Evolutionary conservation across 2,113 vertebrate genomes (phyloP).

Genomic region (Probosciger aterrimus): DNA sequence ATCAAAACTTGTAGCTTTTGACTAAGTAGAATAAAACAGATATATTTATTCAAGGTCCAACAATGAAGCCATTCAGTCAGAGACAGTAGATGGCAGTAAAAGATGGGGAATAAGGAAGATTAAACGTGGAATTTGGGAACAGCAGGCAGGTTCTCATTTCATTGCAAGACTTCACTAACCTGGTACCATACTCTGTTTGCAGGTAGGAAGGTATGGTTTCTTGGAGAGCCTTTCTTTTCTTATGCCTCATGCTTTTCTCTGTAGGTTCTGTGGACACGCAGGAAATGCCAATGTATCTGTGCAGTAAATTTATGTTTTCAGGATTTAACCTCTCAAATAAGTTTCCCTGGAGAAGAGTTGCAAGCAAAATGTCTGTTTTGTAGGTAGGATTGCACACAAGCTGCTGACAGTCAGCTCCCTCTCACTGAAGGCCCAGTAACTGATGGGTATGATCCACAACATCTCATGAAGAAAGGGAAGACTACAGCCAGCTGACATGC

Average conservation of each 20-base stretch:
- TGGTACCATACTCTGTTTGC: background rate
- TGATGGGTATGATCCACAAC: background rate
- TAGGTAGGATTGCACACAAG: background rate
- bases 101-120: background rate
- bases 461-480: background rate
- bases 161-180: background rate
- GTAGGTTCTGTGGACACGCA: background rate
- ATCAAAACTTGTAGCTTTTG: background rate
- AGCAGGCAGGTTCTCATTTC: background rate
- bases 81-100: constrained; percentile 16
- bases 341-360: background rate
- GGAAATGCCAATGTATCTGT: accelerated
- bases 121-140: background rate
- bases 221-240: background rate
- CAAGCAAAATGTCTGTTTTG: background rate
- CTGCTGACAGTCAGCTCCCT: background rate
- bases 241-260: background rate
- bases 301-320: background rate
- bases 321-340: background rate
- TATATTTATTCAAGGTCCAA: background rate
- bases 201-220: background rate
- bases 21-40: background rate
- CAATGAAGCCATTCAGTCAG: accelerated
- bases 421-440: background rate
- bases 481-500: background rate